A percentile compares a stretch with the other conserved stretches of the same genome.
phyloP scores from a whole-genome alignment of 1,140 invertebrate species.

The Bombus consobrinus region DNA sequence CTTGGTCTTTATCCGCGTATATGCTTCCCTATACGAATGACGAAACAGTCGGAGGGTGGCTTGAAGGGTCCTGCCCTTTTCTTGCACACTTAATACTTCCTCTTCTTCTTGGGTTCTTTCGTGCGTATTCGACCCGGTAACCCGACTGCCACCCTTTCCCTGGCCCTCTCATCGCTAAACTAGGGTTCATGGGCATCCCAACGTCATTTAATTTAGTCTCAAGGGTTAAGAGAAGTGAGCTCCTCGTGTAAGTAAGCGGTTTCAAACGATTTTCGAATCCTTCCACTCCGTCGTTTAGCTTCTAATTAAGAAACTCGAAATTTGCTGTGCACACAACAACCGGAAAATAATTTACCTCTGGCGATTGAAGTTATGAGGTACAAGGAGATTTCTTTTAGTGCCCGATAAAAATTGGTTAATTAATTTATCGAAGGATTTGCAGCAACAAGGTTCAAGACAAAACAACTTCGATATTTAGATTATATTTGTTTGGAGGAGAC shows the following conservation, averaged over 20 bases:
- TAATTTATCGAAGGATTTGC: not conserved
- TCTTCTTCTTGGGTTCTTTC: conserved; percentile 8
- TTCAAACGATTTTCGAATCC: conserved; percentile 39
- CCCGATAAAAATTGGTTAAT: not conserved
- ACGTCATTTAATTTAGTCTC: conserved; percentile 60
- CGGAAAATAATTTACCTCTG: not conserved
- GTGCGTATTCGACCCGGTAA: conserved; percentile 43
- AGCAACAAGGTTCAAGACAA: not conserved
- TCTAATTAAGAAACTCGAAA: conserved; percentile 14
- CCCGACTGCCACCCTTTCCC: conserved; percentile 21
- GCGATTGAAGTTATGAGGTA: not conserved
- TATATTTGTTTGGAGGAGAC: not conserved
- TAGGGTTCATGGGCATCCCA: conserved; percentile 51
- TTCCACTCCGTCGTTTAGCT: not conserved
- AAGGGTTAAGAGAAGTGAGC: conserved; percentile 25
- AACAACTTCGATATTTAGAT: not conserved
- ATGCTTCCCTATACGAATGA: conserved; percentile 30
- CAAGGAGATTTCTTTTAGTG: not conserved
- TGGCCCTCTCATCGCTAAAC: conserved; percentile 44
- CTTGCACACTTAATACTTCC: conserved; percentile 45
- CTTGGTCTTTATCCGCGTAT: not conserved
- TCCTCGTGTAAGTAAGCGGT: conserved; percentile 16
- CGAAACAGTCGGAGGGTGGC: conserved; percentile 40
- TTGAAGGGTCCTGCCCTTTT: conserved; percentile 37
- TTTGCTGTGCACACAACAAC: not conserved